Evolutionary conservation across 2,113 vertebrate species (phyloP).

Genomic region (Rhynchopsitta pachyrhyncha): DNA sequence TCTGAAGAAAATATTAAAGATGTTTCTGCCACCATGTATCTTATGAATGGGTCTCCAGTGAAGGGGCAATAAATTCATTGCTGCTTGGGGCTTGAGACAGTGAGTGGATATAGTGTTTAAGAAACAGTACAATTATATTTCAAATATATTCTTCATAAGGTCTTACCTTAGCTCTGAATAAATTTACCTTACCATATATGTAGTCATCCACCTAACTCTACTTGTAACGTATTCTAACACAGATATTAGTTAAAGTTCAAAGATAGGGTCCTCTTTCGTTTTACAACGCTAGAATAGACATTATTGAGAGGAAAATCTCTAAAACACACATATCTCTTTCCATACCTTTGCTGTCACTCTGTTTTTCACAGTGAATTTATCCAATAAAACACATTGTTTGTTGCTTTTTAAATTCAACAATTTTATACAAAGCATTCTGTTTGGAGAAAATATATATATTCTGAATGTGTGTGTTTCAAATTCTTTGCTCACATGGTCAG

Average conservation of each 20-base stretch:
- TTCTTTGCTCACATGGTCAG: neutral
- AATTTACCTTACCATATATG: neutral
- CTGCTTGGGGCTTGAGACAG: neutral
- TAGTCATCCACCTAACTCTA: neutral
- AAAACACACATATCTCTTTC: neutral
- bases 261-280: neutral
- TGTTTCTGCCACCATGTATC: neutral
- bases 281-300: neutral
- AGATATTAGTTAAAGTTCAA: neutral
- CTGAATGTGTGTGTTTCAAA: neutral
- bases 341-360: accelerated
- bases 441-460: neutral
- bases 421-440: neutral
- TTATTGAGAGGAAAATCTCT: neutral
- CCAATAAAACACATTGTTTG: neutral
- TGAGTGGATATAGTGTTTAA: neutral
- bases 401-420: neutral
- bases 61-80: neutral
- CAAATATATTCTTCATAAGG: neutral
- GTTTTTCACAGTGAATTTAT: neutral
- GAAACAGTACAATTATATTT: neutral
- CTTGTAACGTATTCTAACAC: neutral
- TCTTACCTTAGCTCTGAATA: neutral
- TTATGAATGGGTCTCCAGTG: neutral
- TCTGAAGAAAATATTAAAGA: neutral